Conservation (phyloP, 2,797 vertebrate species). For the Syndactyla subalaris region DNA sequence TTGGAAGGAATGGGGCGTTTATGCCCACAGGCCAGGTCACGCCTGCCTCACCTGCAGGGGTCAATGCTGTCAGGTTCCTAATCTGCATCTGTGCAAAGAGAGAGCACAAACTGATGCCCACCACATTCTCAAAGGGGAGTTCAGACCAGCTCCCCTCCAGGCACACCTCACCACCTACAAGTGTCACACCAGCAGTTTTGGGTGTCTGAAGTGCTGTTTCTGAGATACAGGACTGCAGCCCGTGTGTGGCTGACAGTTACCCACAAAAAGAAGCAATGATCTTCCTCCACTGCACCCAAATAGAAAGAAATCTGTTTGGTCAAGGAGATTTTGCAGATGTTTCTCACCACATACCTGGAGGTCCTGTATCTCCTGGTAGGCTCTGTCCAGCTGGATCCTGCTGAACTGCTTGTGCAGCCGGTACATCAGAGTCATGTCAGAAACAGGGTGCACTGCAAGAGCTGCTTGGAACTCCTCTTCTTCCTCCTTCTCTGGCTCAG, state of each 20-base stretch:
- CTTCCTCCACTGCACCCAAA: background rate
- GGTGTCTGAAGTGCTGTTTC: background rate
- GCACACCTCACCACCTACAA: background rate
- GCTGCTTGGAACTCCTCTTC: slow-evolving; percentile 85
- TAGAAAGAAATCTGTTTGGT: background rate
- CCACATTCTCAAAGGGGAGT: background rate
- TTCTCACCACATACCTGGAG: slow-evolving; percentile 84
- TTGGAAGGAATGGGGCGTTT: slow-evolving; percentile 88
- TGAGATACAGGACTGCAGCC: background rate
- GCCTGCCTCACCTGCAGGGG: slow-evolving; percentile 87
- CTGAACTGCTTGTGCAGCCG: slow-evolving; percentile 93
- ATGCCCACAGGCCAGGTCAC: slow-evolving; percentile 93
- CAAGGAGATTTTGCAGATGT: background rate
- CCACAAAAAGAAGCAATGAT: background rate
- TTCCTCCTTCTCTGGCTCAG: slow-evolving; percentile 90
- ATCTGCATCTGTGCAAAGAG: slow-evolving; percentile 88
- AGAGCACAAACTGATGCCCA: background rate
- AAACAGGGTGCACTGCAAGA: slow-evolving; percentile 89
- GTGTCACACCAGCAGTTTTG: background rate
- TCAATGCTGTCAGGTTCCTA: slow-evolving; percentile 90
- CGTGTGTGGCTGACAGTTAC: background rate
- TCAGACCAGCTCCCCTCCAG: background rate
- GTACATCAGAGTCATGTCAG: slow-evolving; percentile 91
- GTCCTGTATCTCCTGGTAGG: slow-evolving; percentile 89
- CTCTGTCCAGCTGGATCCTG: slow-evolving; percentile 89